A percentile compares a stretch with the other conserved stretches of the same genome.
phyloP scores from a whole-genome alignment of 1,140 invertebrate species.

The Macrocentrus cingulum region DNA sequence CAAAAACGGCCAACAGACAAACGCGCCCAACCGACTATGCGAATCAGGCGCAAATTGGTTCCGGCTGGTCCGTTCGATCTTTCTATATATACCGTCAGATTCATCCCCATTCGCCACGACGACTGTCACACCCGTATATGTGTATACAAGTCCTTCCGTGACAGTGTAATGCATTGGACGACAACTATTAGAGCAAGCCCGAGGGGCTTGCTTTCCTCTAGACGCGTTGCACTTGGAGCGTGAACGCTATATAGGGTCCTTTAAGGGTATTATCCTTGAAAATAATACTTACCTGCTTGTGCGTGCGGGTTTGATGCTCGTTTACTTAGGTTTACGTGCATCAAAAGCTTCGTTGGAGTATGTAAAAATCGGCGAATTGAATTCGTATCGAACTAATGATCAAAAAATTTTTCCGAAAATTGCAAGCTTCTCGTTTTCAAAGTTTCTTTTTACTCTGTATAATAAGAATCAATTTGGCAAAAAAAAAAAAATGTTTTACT shows the following conservation, averaged over 20 bases:
- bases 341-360: not conserved
- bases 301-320: constrained; percentile 14
- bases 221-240: constrained; percentile 14
- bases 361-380: too few relatives aligned
- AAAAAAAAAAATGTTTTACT: too few relatives aligned
- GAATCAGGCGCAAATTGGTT: constrained; percentile 58
- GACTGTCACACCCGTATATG: constrained; percentile 20
- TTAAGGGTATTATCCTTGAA: not conserved
- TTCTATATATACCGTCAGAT: too few relatives aligned
- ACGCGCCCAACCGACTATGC: constrained; percentile 30
- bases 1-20: constrained; percentile 20
- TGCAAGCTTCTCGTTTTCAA: too few relatives aligned
- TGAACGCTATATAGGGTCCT: constrained; percentile 6
- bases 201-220: constrained; percentile 16
- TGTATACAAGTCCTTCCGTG: constrained; percentile 1
- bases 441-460: too few relatives aligned
- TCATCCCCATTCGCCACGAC: constrained; percentile 19
- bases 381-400: too few relatives aligned
- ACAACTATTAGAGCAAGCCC: constrained; percentile 42
- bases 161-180: constrained; percentile 38
- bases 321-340: constrained; percentile 7
- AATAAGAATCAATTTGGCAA: too few relatives aligned
- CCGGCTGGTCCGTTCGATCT: constrained; percentile 56
- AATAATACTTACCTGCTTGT: not conserved
- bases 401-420: too few relatives aligned